Base-by-base conservation (phyloP, 2,113 vertebrate genomes). In the Athene noctua region DNA sequence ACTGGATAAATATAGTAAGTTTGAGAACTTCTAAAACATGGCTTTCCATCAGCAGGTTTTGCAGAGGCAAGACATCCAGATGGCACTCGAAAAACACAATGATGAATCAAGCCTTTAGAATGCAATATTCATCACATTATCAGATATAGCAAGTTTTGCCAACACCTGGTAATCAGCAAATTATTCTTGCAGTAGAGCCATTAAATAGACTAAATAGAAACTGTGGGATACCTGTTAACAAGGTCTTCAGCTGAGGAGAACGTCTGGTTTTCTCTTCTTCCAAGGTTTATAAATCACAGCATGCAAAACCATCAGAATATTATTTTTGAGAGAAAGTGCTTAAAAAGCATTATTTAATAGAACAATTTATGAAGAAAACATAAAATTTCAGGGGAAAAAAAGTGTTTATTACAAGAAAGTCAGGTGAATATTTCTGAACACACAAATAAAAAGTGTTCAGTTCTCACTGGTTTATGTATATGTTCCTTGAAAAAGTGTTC, bases 71-170 rank as follows among this genome's bases (percentile, higher is more conserved):
- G 71, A 68, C 29, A 80, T 86, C 87, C 96, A 96, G 93, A 96
- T 96, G 94, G 95, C n/a, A 93, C 38, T 86, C 1, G 2, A 91
- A 92, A 94, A 94, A 75, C 32, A 88, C 61, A 67, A 54, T 92
- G 90, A 97, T 88, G 88, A 91, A 96, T 92, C 91, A 96, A 95
- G 51, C 16, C 23, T 94, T 92, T 77, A 94, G 79, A 90, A 87
- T 80, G 65, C 44, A 90, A 92, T 97, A 97, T 97, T 90, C 72
- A 86, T 96, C 84, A 94, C 91, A 71, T 95, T 97, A 90, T 94
- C 65, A 89, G 78, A 88, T 81, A 67, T 4, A 95, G 61, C 6
- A 94, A 84, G 52, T 94, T 94, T 94, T 96, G 90, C 92, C 94
- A 97, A 66, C 84, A 96, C 84, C 84, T 91, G 92, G 86, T 80